Conservation (phyloP, 1,140 invertebrate species). For the Leptinotarsa defecta region DNA sequence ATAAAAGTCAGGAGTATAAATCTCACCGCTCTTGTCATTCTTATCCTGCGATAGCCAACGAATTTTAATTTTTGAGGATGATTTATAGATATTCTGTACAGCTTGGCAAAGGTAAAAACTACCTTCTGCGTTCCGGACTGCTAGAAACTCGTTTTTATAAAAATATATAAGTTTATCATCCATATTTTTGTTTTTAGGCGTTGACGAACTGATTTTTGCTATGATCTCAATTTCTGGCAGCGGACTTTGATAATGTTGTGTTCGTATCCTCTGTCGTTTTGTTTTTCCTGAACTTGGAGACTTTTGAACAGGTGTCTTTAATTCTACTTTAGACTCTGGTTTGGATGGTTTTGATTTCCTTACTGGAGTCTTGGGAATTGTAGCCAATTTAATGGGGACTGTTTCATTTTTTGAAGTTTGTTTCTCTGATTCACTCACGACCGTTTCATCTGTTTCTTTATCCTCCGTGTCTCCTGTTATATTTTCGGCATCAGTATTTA, state of each 20-base stretch:
- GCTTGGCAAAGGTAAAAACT: constrained; percentile 90
- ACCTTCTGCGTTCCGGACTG: constrained; percentile 85
- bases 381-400: neutral
- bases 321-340: constrained; percentile 54
- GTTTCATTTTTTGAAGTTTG: neutral
- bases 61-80: constrained; percentile 80
- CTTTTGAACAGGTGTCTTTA: constrained; percentile 38
- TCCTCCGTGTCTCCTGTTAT: neutral
- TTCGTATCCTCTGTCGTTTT: constrained; percentile 48
- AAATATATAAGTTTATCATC: constrained; percentile 86
- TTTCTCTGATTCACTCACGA: neutral
- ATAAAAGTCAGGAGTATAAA: constrained; percentile 88
- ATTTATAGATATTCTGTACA: constrained; percentile 88
- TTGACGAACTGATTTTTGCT: constrained; percentile 68
- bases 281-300: constrained; percentile 39
- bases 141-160: constrained; percentile 87
- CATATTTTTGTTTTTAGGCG: constrained; percentile 66
- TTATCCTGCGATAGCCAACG: constrained; percentile 85
- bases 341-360: constrained; percentile 50
- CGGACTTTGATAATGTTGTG: constrained; percentile 80
- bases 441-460: neutral
- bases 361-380: constrained; percentile 52
- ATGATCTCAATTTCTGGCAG: constrained; percentile 76
- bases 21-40: constrained; percentile 66
- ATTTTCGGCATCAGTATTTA: neutral